Evolutionary conservation across 1,140 invertebrate genomes (phyloP), one percentile per base, ranked within the genome.

Genomic region (Eurosta solidaginis): DNA sequence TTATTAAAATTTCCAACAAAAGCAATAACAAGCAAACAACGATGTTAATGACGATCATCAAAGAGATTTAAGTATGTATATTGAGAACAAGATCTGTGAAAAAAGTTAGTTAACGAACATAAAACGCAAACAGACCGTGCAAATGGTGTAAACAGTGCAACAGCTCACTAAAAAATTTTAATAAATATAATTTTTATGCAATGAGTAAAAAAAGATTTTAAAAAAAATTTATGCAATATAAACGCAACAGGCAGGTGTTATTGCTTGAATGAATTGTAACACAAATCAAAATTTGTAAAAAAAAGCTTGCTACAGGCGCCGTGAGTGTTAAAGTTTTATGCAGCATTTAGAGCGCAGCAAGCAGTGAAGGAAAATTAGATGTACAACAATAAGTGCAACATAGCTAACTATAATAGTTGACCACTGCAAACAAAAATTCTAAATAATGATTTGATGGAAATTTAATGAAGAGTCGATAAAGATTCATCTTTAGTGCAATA

Each of bases 181-280:
- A 74, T 42, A 74, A 49, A 45, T 75, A 45, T n/a, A 45, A 45
- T 75, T 29, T 75, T 75, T 45, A 49, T 47, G 74, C 74, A 49
- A 29, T 20, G 22, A 2, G 9, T 4, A 63, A 36, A 7, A 52
- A 63, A 36, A 27, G 25, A 17, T n/a, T n/a, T n/a, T n/a, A n/a
- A n/a, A 3, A 63, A 17, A 40, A 36, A 40, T 40, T 29, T 33
- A 68, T 68, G 59, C 59, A 68, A n/a, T 33, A 68, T n/a, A 68
- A 40, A 9, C 54, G 59, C 27, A 17, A 36, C 36, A 63, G n/a
- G n/a, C n/a, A n/a, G n/a, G n/a, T n/a, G n/a, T n/a, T n/a, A 63
- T 63, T 63, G 54, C 33, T 68, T 68, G 59, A 68, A 68, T 68
- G 59, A 14, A 36, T 36, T 17, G 59, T 4, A 68, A 68, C n/a